Evolutionary conservation across 1,140 invertebrate genomes (phyloP), one percentile per base, ranked within the genome.

Genomic region (Drosophila guanche): DNA sequence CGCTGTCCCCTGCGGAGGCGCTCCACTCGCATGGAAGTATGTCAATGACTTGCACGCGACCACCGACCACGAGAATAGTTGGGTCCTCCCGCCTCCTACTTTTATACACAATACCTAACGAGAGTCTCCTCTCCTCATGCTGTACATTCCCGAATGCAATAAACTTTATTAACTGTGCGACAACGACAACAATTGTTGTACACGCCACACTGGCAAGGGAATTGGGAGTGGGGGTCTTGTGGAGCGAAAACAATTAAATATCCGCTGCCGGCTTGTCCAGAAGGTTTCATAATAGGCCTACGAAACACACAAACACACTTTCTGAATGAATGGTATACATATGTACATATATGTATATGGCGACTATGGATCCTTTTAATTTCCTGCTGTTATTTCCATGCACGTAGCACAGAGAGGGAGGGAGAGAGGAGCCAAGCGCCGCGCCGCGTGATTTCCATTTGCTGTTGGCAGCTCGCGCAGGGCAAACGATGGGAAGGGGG

Each of bases 321-420:
- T 37, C 33, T 12, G 33, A 37, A 37, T 37, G 33, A 12, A 37
- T 37, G 33, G 8, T 10, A 10, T 25, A 43, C 29, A 60, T 42
- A 56, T 47, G 42, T 53, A 57, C 22, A 12, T 6, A 14, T 40
- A 27, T 43, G n/a, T 45, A 23, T 16, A 41, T 8, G 23, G 23
- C 23, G 40, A 7, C 12, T 50, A 50, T 52, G 80, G 76, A 84
- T 85, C 80, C 76, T 86, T 77, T 86, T 86, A 77, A 86, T 86
- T 86, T 86, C 76, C 81, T 86, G 81, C 81, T 86, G 81, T 86
- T 86, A 77, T 71, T 86, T 86, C 81, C 63, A 79, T 85, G 60
- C 77, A 80, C 72, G 59, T 77, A 66, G 33, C 10, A 37, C 10
- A 37, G 33, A 10, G 3, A 40, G 16, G 16, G 62, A 62, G 57